Evolutionary conservation across 2,888 invertebrate genomes (phyloP).

Genomic region (Homarus gammarus): DNA sequence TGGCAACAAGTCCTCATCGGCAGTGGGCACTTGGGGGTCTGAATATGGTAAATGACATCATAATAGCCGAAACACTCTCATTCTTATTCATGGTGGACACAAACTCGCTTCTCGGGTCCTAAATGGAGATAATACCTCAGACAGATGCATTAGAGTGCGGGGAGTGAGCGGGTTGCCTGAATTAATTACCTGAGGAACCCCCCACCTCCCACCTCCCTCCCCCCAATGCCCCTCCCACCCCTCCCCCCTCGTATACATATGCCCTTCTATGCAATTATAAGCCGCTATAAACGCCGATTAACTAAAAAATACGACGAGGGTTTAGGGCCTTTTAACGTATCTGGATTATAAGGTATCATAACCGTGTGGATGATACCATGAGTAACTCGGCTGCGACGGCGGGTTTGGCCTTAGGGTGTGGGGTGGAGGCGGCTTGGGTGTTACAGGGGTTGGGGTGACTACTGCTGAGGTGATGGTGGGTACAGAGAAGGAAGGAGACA

Average conservation of each 20-base stretch:
- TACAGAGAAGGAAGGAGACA: too few species aligned
- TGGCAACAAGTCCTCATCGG: neutral
- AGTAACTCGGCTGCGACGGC: too few species aligned
- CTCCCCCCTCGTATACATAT: neutral
- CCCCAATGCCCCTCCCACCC: too few species aligned
- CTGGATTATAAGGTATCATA: neutral
- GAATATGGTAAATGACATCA: neutral
- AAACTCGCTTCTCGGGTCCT: neutral
- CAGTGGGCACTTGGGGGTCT: too few species aligned
- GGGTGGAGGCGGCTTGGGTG: too few species aligned
- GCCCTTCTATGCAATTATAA: neutral
- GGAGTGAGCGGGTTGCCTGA: neutral
- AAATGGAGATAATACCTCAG: neutral
- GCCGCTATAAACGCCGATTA: neutral
- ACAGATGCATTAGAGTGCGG: neutral
- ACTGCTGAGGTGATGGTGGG: too few species aligned
- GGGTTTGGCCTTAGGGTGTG: too few species aligned
- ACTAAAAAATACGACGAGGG: neutral
- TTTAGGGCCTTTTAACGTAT: neutral
- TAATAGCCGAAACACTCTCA: neutral
- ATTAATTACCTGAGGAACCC: slow-evolving; percentile 1
- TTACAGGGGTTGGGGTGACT: too few species aligned
- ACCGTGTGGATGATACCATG: too few species aligned
- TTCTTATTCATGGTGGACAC: neutral
- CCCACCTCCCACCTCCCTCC: too few species aligned